Conservation (phyloP, 2,113 vertebrate species). For the Callipepla squamata region DNA sequence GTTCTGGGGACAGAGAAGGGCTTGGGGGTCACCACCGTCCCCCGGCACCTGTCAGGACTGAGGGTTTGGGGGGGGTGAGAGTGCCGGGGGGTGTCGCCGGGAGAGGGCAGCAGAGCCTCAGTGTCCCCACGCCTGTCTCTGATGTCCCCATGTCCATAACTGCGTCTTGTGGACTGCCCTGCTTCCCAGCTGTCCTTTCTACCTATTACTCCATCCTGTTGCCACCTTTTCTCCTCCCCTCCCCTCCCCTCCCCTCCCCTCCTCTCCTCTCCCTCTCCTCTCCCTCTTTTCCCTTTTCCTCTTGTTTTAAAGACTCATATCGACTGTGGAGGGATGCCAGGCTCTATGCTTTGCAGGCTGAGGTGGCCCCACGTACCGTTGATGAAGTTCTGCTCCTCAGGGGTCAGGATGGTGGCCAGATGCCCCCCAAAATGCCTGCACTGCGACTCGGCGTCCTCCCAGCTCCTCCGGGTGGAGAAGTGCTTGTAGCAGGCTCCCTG, state of each 20-base stretch:
- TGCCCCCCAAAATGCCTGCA: slow-evolving; percentile 87
- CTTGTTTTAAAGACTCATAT: not conserved
- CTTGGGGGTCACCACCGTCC: not conserved
- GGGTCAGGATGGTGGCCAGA: slow-evolving; percentile 89
- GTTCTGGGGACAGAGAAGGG: slow-evolving; percentile 68
- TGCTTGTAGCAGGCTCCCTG: slow-evolving; percentile 92
- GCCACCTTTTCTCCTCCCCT: too few species aligned
- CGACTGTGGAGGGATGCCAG: accelerated
- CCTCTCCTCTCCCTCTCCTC: too few species aligned
- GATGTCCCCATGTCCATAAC: not conserved
- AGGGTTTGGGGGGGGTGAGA: not conserved
- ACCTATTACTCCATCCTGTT: too few species aligned
- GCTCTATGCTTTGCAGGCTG: accelerated
- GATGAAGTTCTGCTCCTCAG: slow-evolving; percentile 91
- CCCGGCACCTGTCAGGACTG: not conserved
- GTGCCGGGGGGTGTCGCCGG: not conserved
- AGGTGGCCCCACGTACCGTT: slow-evolving; percentile 77
- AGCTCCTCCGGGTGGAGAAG: slow-evolving; percentile 86
- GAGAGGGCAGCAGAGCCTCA: not conserved
- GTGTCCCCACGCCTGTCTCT: not conserved
- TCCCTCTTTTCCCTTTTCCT: not conserved
- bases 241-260: too few species aligned
- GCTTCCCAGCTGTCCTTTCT: too few species aligned
- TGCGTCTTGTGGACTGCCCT: not conserved
- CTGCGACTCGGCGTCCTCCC: slow-evolving; percentile 91